Base-by-base conservation (phyloP, 2,113 vertebrate species). In the Passer montanus region DNA sequence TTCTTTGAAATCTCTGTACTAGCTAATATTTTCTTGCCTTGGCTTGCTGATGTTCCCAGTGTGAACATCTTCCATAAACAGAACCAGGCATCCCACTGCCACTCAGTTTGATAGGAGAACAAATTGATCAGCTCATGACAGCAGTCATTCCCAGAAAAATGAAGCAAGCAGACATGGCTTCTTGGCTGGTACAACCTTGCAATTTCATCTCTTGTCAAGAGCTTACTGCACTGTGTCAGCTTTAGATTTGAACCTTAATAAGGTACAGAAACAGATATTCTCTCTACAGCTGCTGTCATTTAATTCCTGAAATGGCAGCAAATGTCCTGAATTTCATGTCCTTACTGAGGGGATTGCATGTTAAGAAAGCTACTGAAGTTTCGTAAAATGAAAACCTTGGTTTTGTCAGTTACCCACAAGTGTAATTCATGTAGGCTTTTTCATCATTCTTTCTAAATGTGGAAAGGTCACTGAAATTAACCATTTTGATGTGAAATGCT, bases 401-500 rank as follows among this genome's bases (percentile, higher is more conserved):
- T 79, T 78, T 91, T 87, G 30, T 87, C 81, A 87, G 59, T 35
- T 87, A 18, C 33, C 33, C 58, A 35, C 20, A 46, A 87, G 41
- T 76, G 20, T 56, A 69, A 85, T 83, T 84, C 3, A 2, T 53
- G 44, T n/a, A 53, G 31, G 5, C 7, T 73, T 90, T 89, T 83
- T 69, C 49, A 73, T 76, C 15, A 90, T 84, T 74, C 55, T 77
- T 87, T 79, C 8, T 64, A 41, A 79, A 49, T 53, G 24, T 2
- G 13, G 53, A 91, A 93, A 91, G 49, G 62, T 88, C 75, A 88
- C 53, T 53, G 79, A 87, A 94, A 92, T 94, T 72, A 93, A 76
- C 16, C 7, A 67, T 93, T 95, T 85, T 91, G 30, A 78, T 84
- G 15, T 78, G 53, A 87, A 89, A 89, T 85, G 41, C 14, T 60